Conservation (phyloP, 2,113 vertebrate genomes). For the Neogobius melanostomus region DNA sequence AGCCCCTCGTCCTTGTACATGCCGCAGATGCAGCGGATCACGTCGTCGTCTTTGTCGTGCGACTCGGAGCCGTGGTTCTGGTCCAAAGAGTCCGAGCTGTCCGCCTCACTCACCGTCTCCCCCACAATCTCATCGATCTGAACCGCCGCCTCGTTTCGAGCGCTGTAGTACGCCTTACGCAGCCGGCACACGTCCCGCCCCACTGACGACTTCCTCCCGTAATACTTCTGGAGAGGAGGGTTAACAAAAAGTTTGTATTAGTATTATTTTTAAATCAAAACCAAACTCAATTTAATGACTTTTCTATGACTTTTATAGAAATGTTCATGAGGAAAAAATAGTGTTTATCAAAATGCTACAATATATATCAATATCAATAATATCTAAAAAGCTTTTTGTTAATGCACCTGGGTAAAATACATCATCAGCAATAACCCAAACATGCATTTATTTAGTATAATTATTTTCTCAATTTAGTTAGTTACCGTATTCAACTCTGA, state of each 20-base stretch:
- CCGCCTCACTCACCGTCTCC: constrained; percentile 93
- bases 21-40: constrained; percentile 97
- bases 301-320: too few relatives aligned
- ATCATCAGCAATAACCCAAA: too few relatives aligned
- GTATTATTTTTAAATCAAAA: not conserved
- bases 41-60: constrained; percentile 86
- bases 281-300: too few relatives aligned
- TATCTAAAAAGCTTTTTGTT: too few relatives aligned
- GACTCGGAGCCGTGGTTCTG: constrained; percentile 77
- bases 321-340: too few relatives aligned
- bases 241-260: not conserved
- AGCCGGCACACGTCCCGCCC: constrained; percentile 93
- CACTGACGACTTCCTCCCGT: constrained; percentile 90
- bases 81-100: constrained; percentile 91
- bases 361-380: too few relatives aligned
- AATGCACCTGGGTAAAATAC: too few relatives aligned
- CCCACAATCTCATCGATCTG: constrained; percentile 98
- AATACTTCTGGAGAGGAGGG: constrained; percentile 84
- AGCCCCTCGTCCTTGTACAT: constrained; percentile 98
- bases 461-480: too few relatives aligned
- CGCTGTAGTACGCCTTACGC: constrained; percentile 92
- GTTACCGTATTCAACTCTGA: too few relatives aligned
- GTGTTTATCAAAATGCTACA: too few relatives aligned
- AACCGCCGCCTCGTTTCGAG: constrained; percentile 89
- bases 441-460: too few relatives aligned